Conservation (phyloP, 2,888 invertebrate species). For the Lamellibrachia satsuma region DNA sequence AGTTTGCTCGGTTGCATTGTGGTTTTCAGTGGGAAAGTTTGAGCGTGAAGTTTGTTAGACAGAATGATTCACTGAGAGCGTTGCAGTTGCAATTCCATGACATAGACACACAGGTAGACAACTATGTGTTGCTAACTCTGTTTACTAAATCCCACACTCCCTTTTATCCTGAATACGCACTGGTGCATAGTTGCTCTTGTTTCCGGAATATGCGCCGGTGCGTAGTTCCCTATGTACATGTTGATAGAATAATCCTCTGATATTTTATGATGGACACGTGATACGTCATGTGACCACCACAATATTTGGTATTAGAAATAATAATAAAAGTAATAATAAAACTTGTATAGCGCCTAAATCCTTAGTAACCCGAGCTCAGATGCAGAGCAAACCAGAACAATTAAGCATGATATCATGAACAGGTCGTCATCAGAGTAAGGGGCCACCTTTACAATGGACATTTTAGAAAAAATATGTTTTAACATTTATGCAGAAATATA, state of each 20-base stretch:
- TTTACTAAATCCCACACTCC: neutral
- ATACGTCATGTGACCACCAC: too few relatives aligned
- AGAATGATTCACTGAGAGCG: neutral
- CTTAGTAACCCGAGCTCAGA: too few relatives aligned
- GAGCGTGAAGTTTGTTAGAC: neutral
- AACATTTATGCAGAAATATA: too few relatives aligned
- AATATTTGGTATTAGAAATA: too few relatives aligned
- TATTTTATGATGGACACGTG: neutral
- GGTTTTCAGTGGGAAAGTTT: conserved; percentile 11
- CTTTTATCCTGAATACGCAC: neutral
- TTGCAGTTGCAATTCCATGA: conserved; percentile 13
- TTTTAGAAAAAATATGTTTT: too few relatives aligned
- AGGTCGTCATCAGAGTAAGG: too few relatives aligned
- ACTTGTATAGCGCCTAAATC: too few relatives aligned
- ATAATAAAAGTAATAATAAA: too few relatives aligned
- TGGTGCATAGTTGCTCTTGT: neutral
- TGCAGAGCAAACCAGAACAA: too few relatives aligned
- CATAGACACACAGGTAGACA: neutral
- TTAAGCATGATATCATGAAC: too few relatives aligned
- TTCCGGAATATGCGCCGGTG: neutral
- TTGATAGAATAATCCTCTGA: neutral
- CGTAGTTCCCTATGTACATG: neutral
- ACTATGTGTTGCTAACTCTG: neutral
- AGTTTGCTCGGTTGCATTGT: neutral
- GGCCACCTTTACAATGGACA: too few relatives aligned